Base-by-base conservation (phyloP, 2,113 vertebrate species). In the Xenopus laevis region DNA sequence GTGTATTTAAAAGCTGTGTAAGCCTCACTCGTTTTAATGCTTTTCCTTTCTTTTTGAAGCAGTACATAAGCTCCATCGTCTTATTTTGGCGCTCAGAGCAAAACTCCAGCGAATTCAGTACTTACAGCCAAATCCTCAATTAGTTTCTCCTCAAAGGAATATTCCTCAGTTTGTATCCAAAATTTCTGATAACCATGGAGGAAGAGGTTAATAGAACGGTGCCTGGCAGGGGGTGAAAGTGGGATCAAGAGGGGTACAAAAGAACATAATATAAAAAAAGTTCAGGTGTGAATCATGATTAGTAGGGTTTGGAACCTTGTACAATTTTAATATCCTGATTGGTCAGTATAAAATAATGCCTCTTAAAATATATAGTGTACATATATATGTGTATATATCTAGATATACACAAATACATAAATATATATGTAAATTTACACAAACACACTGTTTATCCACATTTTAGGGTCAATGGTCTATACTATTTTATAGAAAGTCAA, bases 141-240 rank as follows among this genome's bases (percentile, higher is more conserved):
- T 96, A 99, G 95, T 88, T 93, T 98, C 93, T 98, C 97, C 91
- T 99, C 96, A 98, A 99, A 99, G 85, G 95, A 95, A 93, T 98
- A 96, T 84, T 94, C 95, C 91, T 99, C 97, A 93, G 97, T 96
- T 95, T 98, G 96, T 97, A 99, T 98, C 97, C 97, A 99, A 92
- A 94, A 96, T 92, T 92, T 96, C 91, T 96, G 96, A 97, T 99
- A 99, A 91, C 95, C 97, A 94, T 93, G 93, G 91, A 99, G 94
- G 94, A 98, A 99, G 93, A 99, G 97, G 94, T 99, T 99, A 98
- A 99, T 97, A 94, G 94, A 97, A 91, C 97, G 97, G 93, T 99
- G 97, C 97, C 97, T 99, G 87, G 86, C 93, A 84, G 78, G 82
- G 82, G 92, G 92, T 87, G 86, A 95, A 90, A 95, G 90, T 86